Percentiles rank a stretch among this genome's conserved stretches.
Conservation (phyloP, 2,113 vertebrate genomes). For the Tachuris rubrigastra region DNA sequence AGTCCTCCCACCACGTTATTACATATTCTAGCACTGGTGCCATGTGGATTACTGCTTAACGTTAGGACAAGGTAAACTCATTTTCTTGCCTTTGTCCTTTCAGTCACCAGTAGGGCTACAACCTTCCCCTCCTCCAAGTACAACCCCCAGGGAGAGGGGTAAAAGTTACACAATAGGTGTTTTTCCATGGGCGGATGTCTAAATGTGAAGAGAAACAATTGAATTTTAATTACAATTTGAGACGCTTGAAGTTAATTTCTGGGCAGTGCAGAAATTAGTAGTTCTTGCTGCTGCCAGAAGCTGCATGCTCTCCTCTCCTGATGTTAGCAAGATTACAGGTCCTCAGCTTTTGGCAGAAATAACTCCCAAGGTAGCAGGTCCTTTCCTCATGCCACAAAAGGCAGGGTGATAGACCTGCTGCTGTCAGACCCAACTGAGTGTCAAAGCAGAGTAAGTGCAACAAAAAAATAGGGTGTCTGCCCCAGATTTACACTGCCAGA, state of each 20-base stretch:
- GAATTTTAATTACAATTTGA: constrained; percentile 47
- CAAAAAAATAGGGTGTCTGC: neutral
- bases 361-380: neutral
- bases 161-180: neutral
- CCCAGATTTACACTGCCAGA: neutral
- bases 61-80: neutral
- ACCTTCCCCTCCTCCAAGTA: neutral
- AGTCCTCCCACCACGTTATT: neutral
- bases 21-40: neutral
- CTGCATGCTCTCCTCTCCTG: neutral
- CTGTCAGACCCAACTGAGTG: neutral
- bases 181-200: constrained; percentile 14
- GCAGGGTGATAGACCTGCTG: neutral
- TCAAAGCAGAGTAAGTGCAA: neutral
- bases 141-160: neutral
- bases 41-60: neutral
- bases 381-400: neutral
- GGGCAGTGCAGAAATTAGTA: constrained; percentile 2
- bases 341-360: neutral
- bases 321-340: neutral
- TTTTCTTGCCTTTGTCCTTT: neutral
- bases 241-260: constrained; percentile 2
- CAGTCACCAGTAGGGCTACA: neutral
- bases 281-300: neutral
- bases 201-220: constrained; percentile 29